phyloP scores from a whole-genome alignment of 2,113 vertebrate genomes.

The Procapra przewalskii region DNA sequence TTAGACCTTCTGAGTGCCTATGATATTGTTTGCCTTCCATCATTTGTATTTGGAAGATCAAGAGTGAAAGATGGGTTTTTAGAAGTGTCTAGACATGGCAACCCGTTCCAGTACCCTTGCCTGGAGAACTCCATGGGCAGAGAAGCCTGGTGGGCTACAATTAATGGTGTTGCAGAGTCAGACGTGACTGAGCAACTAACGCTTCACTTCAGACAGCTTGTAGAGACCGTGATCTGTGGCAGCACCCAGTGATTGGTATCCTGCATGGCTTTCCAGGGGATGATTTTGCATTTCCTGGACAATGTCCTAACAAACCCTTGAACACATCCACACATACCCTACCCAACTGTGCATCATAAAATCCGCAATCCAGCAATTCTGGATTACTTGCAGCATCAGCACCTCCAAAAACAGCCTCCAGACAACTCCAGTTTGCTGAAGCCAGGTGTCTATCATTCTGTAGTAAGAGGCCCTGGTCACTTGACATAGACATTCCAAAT shows the following conservation, averaged over 20 bases:
- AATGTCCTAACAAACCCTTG: neutral
- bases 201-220: neutral
- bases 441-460: neutral
- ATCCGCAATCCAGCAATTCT: neutral
- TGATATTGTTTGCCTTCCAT: neutral
- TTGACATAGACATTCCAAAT: neutral
- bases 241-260: neutral
- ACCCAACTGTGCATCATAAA: neutral
- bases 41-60: neutral
- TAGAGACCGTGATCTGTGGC: neutral
- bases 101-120: neutral
- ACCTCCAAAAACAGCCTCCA: neutral
- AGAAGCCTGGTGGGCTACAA: neutral
- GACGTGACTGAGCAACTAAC: neutral
- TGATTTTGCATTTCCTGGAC: neutral
- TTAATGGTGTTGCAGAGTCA: neutral
- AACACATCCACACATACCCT: neutral
- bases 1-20: neutral
- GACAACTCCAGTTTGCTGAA: neutral
- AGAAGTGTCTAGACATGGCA: neutral
- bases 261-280: neutral
- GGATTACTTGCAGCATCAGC: neutral
- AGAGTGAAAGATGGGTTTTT: neutral
- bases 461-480: neutral
- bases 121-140: neutral